A percentile compares a stretch with the other conserved stretches of the same genome.
Evolutionary conservation across 2,888 invertebrate species (phyloP).

Genomic region (Rhopalosiphum nymphaeae): DNA sequence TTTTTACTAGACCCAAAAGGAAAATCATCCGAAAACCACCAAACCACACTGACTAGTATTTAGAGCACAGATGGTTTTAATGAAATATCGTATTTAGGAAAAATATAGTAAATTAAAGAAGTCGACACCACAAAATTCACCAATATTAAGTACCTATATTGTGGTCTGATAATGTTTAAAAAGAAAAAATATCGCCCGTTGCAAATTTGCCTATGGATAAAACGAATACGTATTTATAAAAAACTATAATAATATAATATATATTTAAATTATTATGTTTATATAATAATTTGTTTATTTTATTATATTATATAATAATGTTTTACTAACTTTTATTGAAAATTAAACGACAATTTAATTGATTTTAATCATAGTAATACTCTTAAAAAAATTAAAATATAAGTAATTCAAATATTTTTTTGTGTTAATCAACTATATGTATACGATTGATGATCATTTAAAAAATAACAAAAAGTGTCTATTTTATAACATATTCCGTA

Average conservation of each 20-base stretch:
- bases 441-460: background rate
- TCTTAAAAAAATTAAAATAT: background rate
- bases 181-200: background rate
- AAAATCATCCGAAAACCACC: constrained; percentile 7
- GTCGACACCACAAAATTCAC: background rate
- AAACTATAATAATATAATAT: background rate
- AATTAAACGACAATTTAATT: background rate
- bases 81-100: constrained; percentile 3
- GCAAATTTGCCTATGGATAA: background rate
- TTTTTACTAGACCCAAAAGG: constrained; percentile 20
- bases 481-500: background rate
- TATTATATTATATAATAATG: background rate
- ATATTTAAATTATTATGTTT: background rate
- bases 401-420: background rate
- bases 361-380: background rate
- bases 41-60: background rate
- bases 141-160: background rate
- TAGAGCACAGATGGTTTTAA: background rate
- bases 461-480: background rate
- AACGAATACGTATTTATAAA: background rate
- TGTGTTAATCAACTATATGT: background rate
- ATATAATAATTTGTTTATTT: too few relatives aligned
- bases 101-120: background rate
- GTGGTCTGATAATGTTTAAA: background rate
- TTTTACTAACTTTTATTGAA: background rate